Evolutionary conservation across 1,140 invertebrate species (phyloP), one percentile per base, ranked within the genome.

Genomic region (Scaptomyza graminum): DNA sequence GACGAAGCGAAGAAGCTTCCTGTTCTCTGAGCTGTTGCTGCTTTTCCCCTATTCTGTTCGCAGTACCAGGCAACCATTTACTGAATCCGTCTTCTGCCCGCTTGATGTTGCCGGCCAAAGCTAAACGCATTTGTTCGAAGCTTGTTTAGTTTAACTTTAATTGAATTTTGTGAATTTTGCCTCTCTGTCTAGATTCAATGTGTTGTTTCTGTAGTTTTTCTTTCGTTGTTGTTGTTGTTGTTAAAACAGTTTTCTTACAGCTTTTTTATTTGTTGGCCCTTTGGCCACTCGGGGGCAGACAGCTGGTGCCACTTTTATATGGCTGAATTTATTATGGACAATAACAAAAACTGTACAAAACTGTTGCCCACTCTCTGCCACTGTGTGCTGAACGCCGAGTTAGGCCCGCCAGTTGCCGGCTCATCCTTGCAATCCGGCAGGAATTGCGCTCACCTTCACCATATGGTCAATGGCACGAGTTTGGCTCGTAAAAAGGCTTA

Each of bases 91-190:
- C 15, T 8, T 13, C 43, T 3, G n/a, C 18, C 39, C 69, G 61
- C 50, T 72, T 72, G 55, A 56, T 56, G 57, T 28, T 31, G 63
- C 46, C 15, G 64, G 50, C 16, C 76, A 81, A 60, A 77, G 73
- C 83, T 88, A 88, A 88, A 88, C 83, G 84, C 83, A 88, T 88
- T 88, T 88, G 83, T 88, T 88, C 83, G 69, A 88, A 88, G 83
- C 83, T 88, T 88, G 83, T 88, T 88, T 88, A 88, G 83, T 88
- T 88, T 88, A 88, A 88, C 83, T 88, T 88, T 88, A 88, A 88
- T 88, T 88, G 83, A 88, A 88, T 88, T 88, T 88, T 88, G 79
- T 88, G 83, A 88, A 88, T 88, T 87, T 88, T 74, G 76, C 79
- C 87, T 79, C 54, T 77, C 69, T 70, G n/a, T 18, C 31, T 41